Conservation (phyloP, 2,888 invertebrate species). For the Plagodis dolabraria region DNA sequence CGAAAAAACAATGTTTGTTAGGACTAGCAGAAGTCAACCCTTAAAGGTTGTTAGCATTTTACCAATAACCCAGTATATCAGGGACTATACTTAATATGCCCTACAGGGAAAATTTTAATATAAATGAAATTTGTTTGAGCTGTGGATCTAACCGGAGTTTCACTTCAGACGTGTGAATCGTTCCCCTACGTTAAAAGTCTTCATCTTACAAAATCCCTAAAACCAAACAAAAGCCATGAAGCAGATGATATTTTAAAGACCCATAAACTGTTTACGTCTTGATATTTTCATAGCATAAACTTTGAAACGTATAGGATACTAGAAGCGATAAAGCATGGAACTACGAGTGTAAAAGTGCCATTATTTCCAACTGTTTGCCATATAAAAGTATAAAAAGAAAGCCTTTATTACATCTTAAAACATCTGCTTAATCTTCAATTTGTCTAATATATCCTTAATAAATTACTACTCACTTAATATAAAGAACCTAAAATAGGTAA, state of each 20-base stretch:
- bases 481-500: too few relatives aligned
- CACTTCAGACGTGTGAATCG: too few relatives aligned
- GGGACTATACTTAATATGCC: too few relatives aligned
- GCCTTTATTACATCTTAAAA: slow-evolving; percentile 16
- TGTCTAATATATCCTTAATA: neutral
- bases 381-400: slow-evolving; percentile 15
- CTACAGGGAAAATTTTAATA: too few relatives aligned
- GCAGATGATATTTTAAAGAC: slow-evolving; percentile 19
- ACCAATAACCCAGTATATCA: too few relatives aligned
- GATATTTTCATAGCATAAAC: slow-evolving; percentile 24
- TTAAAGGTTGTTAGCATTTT: too few relatives aligned
- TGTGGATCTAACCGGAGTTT: too few relatives aligned
- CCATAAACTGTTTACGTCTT: slow-evolving; percentile 27
- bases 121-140: too few relatives aligned
- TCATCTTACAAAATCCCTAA: neutral
- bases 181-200: too few relatives aligned
- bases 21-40: too few relatives aligned
- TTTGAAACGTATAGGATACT: slow-evolving; percentile 25
- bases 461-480: too few relatives aligned
- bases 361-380: slow-evolving; percentile 17
- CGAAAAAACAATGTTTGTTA: too few relatives aligned
- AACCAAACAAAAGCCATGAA: slow-evolving; percentile 2
- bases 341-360: slow-evolving; percentile 25
- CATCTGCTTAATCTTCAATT: neutral
- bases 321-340: slow-evolving; percentile 26